These are phyloP conservation scores for Drosophila sordidula DNA, from an alignment of 2,888 invertebrate species.

Conservation along the genomic window DNA sequence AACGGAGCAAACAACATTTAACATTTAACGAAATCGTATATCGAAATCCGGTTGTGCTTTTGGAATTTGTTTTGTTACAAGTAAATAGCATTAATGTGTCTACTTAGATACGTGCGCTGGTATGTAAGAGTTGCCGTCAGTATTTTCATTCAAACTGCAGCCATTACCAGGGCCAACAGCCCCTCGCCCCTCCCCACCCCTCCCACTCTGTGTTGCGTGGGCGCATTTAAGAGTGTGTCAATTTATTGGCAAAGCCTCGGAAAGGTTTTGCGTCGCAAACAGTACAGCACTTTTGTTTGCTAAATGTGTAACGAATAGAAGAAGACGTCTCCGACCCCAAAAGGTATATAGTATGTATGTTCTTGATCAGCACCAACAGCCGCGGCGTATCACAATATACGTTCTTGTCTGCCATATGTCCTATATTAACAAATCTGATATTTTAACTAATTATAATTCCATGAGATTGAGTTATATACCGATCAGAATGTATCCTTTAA, in stretches of 20 bases:
- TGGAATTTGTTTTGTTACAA: constrained; percentile 43
- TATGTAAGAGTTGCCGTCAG: constrained; percentile 10
- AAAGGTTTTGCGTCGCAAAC: not conserved
- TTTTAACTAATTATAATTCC: no score
- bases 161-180: constrained; percentile 5
- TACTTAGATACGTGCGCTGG: constrained; percentile 26
- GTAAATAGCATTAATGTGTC: constrained; percentile 42
- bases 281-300: not conserved
- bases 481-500: no score
- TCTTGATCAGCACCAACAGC: not conserved
- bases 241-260: constrained; percentile 1
- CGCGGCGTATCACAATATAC: not conserved
- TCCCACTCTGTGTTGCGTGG: not conserved
- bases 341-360: not conserved
- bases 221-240: constrained; percentile 6
- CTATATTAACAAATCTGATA: no score
- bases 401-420: no score
- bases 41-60: constrained; percentile 66
- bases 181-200: constrained; percentile 2
- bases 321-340: not conserved
- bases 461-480: no score
- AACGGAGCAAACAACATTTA: constrained; percentile 26
- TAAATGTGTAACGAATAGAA: not conserved
- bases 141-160: constrained; percentile 36
- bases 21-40: constrained; percentile 52